Base-by-base conservation (phyloP, 92 coral and sea anemone species). In the Muricea muricata region DNA sequence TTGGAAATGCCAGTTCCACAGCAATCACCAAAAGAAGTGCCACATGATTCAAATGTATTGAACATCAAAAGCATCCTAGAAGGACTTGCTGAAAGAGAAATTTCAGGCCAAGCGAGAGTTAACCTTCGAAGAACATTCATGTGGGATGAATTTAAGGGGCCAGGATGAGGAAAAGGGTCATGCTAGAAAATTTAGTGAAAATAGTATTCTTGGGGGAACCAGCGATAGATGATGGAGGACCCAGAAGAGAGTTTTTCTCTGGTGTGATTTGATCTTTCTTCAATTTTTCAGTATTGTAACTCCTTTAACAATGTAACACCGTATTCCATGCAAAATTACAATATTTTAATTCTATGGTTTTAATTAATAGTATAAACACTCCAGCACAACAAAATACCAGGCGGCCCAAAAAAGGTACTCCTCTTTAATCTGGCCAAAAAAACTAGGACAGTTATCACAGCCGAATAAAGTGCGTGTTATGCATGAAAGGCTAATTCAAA, bases 141-240 rank as follows among this genome's bases (percentile, higher is more conserved):
- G 29, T 83, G 82, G 82, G 47, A 61, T 8, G 82, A 84, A 28
- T 75, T 74, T 50, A 75, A 84, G 81, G 71, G 58, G 83, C 84
- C 10, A 81, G 72, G n/a, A 15, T 13, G 34, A 65, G 67, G 39
- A 31, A 28, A 14, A 47, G 25, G 8, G 14, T 84, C 7, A 41
- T 14, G 55, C 84, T 42, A 21, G 26, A 54, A 41, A 47, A 75
- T 35, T 15, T 65, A 6, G 25, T 81, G 41, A 81, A 67, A 65
- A 78, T 81, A 1, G 86, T 81, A 4, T 81, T 67, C 48, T 11
- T 81, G 7, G 84, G 84, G 25, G 84, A 79, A 20, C 72, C 84
- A 8, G 73, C 84, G 17, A 23, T 34, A 12, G 86, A 81, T 25
- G 86, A 81, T 18, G 86, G 86, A 10, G 86, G 78, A 10, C 86